Evolutionary conservation across 2,888 invertebrate species (phyloP).

Genomic region (Eurytoma adleriae): DNA sequence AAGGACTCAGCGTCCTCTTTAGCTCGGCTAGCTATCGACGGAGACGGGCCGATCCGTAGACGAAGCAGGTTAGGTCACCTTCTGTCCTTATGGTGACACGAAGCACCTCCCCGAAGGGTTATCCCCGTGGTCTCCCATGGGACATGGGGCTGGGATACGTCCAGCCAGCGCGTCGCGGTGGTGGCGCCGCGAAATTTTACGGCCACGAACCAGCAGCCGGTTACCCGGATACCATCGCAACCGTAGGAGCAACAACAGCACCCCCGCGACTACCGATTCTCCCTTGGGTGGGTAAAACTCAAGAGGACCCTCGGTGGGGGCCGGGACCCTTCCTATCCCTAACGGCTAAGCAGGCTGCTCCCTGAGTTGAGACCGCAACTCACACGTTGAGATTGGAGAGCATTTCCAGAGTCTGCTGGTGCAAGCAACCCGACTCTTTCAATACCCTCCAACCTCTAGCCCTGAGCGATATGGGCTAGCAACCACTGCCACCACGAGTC

Average conservation of each 20-base stretch:
- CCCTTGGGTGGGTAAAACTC: neutral
- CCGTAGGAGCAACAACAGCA: neutral
- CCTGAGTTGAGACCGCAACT: slow-evolving; percentile 34
- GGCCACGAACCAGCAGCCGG: too few species aligned
- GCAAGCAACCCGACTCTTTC: neutral
- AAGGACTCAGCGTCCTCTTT: too few species aligned
- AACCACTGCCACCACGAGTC: slow-evolving; percentile 31
- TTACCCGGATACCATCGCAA: too few species aligned
- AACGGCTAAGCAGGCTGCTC: slow-evolving; percentile 28
- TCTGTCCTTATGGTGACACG: too few species aligned
- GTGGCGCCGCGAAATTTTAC: too few species aligned
- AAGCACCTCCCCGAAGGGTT: too few species aligned
- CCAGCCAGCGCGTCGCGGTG: too few species aligned
- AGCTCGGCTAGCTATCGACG: too few species aligned
- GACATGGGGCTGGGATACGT: too few species aligned
- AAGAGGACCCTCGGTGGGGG: slow-evolving; percentile 11
- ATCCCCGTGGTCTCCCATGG: too few species aligned
- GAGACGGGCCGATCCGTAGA: too few species aligned
- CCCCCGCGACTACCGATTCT: neutral
- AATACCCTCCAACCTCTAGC: neutral
- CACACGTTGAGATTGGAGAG: slow-evolving; percentile 10
- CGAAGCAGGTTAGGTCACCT: too few species aligned
- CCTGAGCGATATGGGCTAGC: slow-evolving; percentile 20
- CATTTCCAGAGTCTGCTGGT: neutral
- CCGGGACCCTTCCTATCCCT: slow-evolving; percentile 21